These are phyloP conservation scores for Hyla sarda DNA, from an alignment of 2,113 vertebrate genomes.

Conservation along the genomic window DNA sequence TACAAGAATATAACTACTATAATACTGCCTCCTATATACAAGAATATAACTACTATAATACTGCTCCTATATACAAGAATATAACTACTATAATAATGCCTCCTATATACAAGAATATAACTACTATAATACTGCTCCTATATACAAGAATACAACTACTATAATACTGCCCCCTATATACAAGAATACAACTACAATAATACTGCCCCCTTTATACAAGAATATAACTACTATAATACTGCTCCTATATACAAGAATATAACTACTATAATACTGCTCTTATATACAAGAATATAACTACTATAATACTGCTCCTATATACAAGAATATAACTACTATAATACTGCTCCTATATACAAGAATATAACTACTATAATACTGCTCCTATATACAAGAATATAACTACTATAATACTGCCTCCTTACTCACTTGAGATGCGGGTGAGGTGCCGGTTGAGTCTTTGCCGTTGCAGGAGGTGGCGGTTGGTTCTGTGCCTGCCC, in stretches of 20 bases:
- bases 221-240: constrained; percentile 3
- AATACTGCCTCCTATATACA: not conserved
- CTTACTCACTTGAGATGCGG: constrained; percentile 89
- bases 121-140: not conserved
- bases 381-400: not conserved
- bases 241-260: not conserved
- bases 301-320: not conserved
- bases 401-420: not conserved
- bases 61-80: not conserved
- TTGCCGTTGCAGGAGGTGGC: constrained; percentile 71
- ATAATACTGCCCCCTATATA: not conserved
- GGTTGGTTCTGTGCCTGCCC: constrained; percentile 75
- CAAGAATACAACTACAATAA: not conserved
- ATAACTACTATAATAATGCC: not conserved
- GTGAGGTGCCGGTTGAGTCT: constrained; percentile 75
- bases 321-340: not conserved
- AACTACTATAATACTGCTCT: too few relatives aligned
- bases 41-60: constrained; percentile 7
- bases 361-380: constrained; percentile 7
- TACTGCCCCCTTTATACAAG: not conserved
- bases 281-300: too few relatives aligned
- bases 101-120: not conserved
- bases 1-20: constrained; percentile 7
- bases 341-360: not conserved
- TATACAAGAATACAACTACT: not conserved